phyloP scores from a whole-genome alignment of 1,140 invertebrate species.

The Diprion similis region DNA sequence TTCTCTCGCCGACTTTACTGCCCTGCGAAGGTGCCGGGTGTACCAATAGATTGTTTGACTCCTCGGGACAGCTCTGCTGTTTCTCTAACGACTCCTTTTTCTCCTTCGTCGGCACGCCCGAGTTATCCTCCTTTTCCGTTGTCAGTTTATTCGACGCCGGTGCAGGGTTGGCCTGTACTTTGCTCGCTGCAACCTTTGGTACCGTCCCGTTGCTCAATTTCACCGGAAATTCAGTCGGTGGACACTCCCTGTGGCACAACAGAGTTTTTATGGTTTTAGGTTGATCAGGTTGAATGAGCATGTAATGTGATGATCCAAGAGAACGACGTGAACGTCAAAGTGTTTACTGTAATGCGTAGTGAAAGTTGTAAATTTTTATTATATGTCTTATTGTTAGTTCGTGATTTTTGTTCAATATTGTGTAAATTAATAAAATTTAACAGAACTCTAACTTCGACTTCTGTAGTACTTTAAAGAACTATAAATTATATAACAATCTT shows the following conservation, averaged over 20 bases:
- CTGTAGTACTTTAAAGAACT: too few species aligned
- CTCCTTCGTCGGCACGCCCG: constrained; percentile 33
- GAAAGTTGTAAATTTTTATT: too few species aligned
- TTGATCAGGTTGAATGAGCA: too few species aligned
- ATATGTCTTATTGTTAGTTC: too few species aligned
- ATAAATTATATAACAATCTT: too few species aligned
- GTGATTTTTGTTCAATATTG: too few species aligned
- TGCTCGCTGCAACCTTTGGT: constrained; percentile 47
- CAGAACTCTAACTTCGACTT: too few species aligned
- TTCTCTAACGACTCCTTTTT: constrained; percentile 50
- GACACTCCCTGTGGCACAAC: constrained; percentile 39
- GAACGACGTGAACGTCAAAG: too few species aligned
- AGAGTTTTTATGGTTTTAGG: too few species aligned
- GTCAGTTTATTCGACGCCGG: background rate
- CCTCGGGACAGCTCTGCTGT: constrained; percentile 51
- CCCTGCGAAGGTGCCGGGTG: constrained; percentile 12
- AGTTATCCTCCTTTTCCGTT: constrained; percentile 26
- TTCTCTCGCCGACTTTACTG: constrained; percentile 53
- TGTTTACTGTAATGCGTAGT: too few species aligned
- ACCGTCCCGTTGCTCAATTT: constrained; percentile 59
- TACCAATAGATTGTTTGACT: constrained; percentile 51
- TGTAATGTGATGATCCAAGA: too few species aligned
- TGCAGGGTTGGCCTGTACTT: constrained; percentile 22
- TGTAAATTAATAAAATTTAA: too few species aligned
- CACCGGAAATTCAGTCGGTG: constrained; percentile 37